Conservation (phyloP, 2,113 vertebrate genomes). For the Piaya cayana region DNA sequence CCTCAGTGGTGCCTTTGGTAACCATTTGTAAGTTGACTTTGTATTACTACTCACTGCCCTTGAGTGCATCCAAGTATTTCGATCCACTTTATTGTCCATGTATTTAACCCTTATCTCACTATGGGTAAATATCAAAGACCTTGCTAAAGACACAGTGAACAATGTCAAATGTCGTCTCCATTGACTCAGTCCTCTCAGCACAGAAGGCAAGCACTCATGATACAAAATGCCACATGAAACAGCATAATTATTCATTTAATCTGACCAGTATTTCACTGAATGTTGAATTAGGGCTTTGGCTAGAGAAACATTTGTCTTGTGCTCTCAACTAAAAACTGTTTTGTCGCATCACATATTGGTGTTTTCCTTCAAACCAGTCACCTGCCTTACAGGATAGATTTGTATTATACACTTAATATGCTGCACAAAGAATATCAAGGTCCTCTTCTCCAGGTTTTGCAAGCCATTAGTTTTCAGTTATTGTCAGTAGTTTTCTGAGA, state of each 20-base stretch:
- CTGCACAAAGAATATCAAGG: neutral
- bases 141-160: neutral
- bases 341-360: neutral
- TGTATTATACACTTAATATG: neutral
- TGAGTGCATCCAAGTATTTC: neutral
- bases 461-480: neutral
- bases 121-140: neutral
- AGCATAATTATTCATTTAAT: neutral
- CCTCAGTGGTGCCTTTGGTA: neutral
- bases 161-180: neutral
- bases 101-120: neutral
- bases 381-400: neutral
- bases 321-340: neutral
- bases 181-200: rapidly evolving
- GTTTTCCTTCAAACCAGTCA: neutral
- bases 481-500: neutral
- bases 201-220: neutral
- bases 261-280: neutral
- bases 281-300: neutral
- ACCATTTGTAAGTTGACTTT: neutral
- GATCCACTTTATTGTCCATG: rapidly evolving
- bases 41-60: neutral
- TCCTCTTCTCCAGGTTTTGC: neutral
- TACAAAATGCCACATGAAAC: neutral
- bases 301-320: neutral